Conservation (phyloP, 1,140 invertebrate genomes). For the Lepidostoma basale region DNA sequence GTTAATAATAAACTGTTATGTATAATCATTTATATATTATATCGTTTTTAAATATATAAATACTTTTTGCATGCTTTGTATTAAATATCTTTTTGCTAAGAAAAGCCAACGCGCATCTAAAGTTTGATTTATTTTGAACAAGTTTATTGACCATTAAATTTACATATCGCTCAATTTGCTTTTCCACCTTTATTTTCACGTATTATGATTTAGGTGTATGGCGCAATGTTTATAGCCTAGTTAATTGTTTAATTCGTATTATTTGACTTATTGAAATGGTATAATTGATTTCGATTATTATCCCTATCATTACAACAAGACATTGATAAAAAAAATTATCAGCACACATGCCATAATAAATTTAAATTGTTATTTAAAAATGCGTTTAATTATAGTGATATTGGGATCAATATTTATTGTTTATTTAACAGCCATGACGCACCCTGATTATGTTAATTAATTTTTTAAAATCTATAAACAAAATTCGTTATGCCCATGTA, state of each 20-base stretch:
- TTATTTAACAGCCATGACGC: too few species aligned
- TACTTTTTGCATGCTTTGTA: too few species aligned
- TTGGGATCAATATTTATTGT: too few species aligned
- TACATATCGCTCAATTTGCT: slow-evolving; percentile 29
- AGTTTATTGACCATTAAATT: slow-evolving; percentile 42
- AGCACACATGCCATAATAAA: neutral
- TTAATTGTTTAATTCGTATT: slow-evolving; percentile 12
- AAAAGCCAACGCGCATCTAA: too few species aligned
- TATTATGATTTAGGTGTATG: neutral
- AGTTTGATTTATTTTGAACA: slow-evolving; percentile 42
- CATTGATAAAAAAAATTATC: neutral
- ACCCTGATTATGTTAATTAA: too few species aligned
- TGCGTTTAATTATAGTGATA: too few species aligned
- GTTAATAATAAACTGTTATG: too few species aligned
- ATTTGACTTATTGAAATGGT: neutral
- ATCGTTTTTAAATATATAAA: too few species aligned
- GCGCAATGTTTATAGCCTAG: neutral
- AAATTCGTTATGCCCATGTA: too few species aligned
- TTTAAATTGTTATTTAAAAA: neutral
- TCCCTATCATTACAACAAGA: neutral
- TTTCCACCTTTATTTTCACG: neutral
- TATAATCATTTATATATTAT: too few species aligned
- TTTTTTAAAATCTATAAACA: too few species aligned
- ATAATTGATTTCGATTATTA: slow-evolving; percentile 14
- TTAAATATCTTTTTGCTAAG: too few species aligned